phyloP scores from a whole-genome alignment of 2,113 vertebrate genomes.

The Triplophysa rosa region DNA sequence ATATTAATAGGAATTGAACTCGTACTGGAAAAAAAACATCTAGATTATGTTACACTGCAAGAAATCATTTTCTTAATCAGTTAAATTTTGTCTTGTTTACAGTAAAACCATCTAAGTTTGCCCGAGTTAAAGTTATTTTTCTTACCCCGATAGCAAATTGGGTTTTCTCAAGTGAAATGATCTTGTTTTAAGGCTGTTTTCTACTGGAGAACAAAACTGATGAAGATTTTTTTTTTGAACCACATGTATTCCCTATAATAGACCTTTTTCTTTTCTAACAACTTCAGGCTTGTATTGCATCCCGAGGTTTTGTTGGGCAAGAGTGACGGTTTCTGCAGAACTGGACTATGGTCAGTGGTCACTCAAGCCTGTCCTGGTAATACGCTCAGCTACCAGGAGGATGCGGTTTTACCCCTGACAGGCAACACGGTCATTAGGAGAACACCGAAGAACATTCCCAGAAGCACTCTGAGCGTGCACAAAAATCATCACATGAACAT shows the following conservation, averaged over 20 bases:
- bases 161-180: too few relatives aligned
- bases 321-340: background rate
- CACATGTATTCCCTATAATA: background rate
- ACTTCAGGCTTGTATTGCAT: background rate
- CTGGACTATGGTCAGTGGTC: slow-evolving; percentile 35
- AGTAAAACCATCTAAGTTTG: too few relatives aligned
- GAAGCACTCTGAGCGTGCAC: background rate
- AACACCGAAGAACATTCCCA: background rate
- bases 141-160: too few relatives aligned
- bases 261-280: background rate
- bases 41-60: too few relatives aligned
- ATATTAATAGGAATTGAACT: too few relatives aligned
- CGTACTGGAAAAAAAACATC: too few relatives aligned
- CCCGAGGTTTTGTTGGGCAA: background rate
- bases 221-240: too few relatives aligned
- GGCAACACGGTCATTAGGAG: background rate
- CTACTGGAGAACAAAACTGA: too few relatives aligned
- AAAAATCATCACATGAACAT: slow-evolving; percentile 1
- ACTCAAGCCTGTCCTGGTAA: background rate
- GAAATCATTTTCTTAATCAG: too few relatives aligned
- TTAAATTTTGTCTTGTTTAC: too few relatives aligned
- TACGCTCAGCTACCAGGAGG: background rate
- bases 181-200: too few relatives aligned
- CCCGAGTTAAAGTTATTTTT: too few relatives aligned
- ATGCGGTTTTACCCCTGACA: background rate